Evolutionary conservation across 2,888 invertebrate species (phyloP).

Genomic region (Hemicrepidius hirtus): DNA sequence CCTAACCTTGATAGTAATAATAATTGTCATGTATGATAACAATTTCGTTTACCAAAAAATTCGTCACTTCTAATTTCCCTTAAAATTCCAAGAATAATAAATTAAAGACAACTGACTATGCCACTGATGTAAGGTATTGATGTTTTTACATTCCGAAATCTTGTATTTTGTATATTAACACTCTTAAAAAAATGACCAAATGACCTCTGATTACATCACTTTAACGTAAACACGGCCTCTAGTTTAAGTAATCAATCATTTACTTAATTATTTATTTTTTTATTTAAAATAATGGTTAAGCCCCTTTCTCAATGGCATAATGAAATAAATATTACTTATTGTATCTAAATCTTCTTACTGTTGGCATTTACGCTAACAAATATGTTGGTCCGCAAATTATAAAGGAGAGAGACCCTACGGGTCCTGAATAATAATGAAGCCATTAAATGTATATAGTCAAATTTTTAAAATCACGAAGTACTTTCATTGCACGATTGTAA

Average conservation of each 20-base stretch:
- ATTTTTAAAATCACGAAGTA: conserved; percentile 29
- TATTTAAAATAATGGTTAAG: neutral
- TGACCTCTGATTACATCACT: conserved; percentile 21
- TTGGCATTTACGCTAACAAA: neutral
- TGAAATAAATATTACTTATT: neutral
- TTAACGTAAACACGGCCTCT: conserved; percentile 13
- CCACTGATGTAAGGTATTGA: neutral
- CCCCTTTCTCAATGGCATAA: neutral
- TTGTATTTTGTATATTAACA: conserved; percentile 9
- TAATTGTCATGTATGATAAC: no score
- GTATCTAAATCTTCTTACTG: neutral
- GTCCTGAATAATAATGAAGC: conserved; percentile 29
- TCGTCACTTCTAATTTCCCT: no score
- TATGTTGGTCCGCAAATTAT: conserved; percentile 7
- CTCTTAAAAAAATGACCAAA: conserved; percentile 19
- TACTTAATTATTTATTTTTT: conserved; percentile 11
- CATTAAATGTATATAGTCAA: conserved; percentile 5
- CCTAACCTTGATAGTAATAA: no score
- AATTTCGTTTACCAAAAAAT: no score
- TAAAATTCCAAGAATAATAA: neutral
- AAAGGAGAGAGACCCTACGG: conserved; percentile 11
- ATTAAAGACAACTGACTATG: neutral
- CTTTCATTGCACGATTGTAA: conserved; percentile 31
- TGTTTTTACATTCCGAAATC: neutral
- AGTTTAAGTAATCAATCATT: conserved; percentile 14